Base-by-base conservation (phyloP, 2,797 vertebrate genomes). In the Microctenopoma lineatum region DNA sequence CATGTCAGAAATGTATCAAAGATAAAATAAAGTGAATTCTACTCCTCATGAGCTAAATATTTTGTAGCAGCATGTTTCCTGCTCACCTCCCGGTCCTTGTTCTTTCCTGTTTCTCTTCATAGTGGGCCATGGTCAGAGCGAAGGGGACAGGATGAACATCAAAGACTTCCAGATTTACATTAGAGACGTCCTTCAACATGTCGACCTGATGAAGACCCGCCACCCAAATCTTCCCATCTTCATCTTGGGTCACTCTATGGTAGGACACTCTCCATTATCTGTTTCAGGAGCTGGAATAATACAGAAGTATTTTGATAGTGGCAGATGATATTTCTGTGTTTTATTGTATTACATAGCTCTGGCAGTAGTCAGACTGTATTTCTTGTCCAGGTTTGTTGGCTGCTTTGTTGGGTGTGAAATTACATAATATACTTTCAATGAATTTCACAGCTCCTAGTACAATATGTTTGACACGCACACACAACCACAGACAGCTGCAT, bases 81-180 rank as follows among this genome's bases (percentile, higher is more conserved):
- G 68, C 55, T 51, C 52, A 48, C 8, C 8, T 1, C 18, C 45
- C n/a, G 51, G 53, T 56, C 26, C 27, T 27, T 71, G 12, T 67
- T 38, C 34, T 41, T 41, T n/a, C 11, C 12, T 62, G 42, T 51
- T 27, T 55, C 25, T 53, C 29, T 63, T 42, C 53, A 32, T 92
- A 99, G 98, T 97, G 47, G 98, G 98, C 69, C 97, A 99, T 0
- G 98, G 98, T 38, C 96, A 97, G 94, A 99, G 97, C 0, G 96
- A 99, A 88, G 98, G 98, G 1, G 96, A 97, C 15, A 92, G 98
- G 58, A 95, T 99, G 97, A 93, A 88, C 61, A 92, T 98, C 75
- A 96, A 96, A 11, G 96, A 99, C 86, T 99, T 99, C 91, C 96
- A 97, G 15, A 27, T 97, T 47, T 99, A 94, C 82, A 59, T 99